Base-by-base conservation (phyloP, 2,888 invertebrate genomes). In the Cephus pygmeus region DNA sequence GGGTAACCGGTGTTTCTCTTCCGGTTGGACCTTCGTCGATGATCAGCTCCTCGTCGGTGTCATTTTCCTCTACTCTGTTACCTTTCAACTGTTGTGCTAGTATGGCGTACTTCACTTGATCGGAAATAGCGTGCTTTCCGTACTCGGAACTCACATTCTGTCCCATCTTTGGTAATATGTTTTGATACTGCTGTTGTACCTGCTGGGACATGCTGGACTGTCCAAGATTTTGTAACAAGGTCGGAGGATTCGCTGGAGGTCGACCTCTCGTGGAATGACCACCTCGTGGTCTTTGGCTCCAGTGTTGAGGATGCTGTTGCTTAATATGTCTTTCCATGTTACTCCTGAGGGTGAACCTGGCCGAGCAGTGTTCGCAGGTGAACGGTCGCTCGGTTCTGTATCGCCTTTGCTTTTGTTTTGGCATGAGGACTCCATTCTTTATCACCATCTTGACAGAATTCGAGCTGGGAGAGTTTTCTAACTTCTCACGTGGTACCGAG, bases 261-360 rank as follows among this genome's bases (percentile, higher is more conserved):
- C 93, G 87, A 0, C 93, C 93, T 33, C 93, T 91, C 35, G 91
- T 92, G 3, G 92, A 92, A 73, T 94, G 93, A 0, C 93, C 93
- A 3, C 93, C 93, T 35, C 95, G 92, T 85, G 97, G 95, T 69
- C 96, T 93, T 82, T 97, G 96, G 76, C 96, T 96, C 96, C 97
- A 98, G 88, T 94, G 96, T 81, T 97, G 96, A 0, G 98, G 98
- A 92, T 98, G 98, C 85, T 98, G 98, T 86, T 98, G 97, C 89
- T 98, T 98, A 4, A 98, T 96, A 86, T 98, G 98, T 0, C 98
- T 93, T 90, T 98, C 98, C 97, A 98, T 98, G 87, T 98, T 98
- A 12, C 97, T 97, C n/a, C 97, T 93, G 15, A 98, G 92, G 0
- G 98, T 98, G 88, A 98, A 98, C 76, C 97, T 93, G 0, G 98